A percentile compares a stretch with the other conserved stretches of the same genome.
phyloP scores from a whole-genome alignment of 2,888 invertebrate genomes.

The Eupelmus urozonus region DNA sequence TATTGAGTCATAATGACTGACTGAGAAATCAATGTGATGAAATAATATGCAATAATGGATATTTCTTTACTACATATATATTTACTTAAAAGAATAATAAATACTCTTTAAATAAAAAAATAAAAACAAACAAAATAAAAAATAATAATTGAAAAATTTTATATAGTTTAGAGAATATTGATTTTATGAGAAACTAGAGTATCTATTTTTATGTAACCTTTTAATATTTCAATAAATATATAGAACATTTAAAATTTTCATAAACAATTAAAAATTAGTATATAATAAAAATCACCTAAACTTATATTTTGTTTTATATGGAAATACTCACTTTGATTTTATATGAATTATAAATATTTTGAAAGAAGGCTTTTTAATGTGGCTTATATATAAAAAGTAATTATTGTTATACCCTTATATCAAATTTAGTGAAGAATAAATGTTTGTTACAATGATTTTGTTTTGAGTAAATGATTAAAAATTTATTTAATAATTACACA shows the following conservation, averaged over 20 bases:
- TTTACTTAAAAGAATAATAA: not conserved
- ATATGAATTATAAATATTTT: not conserved
- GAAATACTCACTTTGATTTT: not conserved
- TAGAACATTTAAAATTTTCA: not conserved
- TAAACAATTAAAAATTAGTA: not conserved
- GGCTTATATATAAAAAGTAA: no score
- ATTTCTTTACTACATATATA: not conserved
- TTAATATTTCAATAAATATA: conserved; percentile 3
- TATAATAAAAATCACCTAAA: not conserved
- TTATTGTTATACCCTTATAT: no score
- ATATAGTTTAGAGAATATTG: conserved; percentile 10
- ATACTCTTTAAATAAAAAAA: not conserved
- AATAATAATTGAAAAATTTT: not conserved
- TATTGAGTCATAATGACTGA: conserved; percentile 17
- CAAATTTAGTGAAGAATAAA: no score
- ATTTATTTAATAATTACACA: no score
- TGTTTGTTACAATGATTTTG: no score
- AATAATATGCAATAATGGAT: not conserved
- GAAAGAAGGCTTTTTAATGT: no score
- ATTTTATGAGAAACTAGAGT: conserved; percentile 19
- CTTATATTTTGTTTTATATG: not conserved
- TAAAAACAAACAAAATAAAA: not conserved
- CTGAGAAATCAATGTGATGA: conserved; percentile 5
- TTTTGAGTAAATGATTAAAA: no score
- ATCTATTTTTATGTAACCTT: conserved; percentile 6